Evolutionary conservation across 2,797 vertebrate species (phyloP).

Genomic region (Pempheris klunzingeri): DNA sequence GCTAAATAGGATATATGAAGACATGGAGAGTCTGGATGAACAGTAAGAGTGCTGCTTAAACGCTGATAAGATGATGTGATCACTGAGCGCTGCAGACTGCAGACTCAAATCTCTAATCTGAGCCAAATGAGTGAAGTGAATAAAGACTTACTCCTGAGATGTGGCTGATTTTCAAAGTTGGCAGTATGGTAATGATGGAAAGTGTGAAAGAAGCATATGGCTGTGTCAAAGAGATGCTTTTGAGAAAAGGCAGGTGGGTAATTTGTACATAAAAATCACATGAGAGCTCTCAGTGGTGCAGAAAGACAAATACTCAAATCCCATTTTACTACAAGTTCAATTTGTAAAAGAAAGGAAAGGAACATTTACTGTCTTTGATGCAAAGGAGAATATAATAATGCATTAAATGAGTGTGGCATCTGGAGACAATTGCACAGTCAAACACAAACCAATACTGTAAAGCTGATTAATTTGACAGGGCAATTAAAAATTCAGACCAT

Average conservation of each 20-base stretch:
- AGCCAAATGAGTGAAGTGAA: conserved; percentile 2
- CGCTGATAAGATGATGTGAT: neutral
- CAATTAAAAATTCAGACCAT: conserved; percentile 14
- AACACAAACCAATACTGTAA: neutral
- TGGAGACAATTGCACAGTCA: neutral
- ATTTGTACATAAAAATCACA: conserved; percentile 2
- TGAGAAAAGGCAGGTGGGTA: neutral
- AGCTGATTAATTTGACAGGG: neutral
- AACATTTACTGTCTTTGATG: neutral
- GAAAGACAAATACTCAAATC: conserved; percentile 12
- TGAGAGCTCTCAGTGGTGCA: neutral
- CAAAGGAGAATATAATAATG: conserved; percentile 6
- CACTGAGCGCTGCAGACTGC: neutral
- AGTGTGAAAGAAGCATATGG: neutral
- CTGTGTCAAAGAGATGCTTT: conserved; percentile 1
- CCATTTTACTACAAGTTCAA: neutral
- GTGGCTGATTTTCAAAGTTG: neutral
- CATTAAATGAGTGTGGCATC: neutral
- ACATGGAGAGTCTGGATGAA: neutral
- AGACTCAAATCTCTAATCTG: neutral
- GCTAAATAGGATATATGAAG: neutral
- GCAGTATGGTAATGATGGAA: conserved; percentile 11
- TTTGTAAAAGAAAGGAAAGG: conserved; percentile 1
- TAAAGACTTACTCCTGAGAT: neutral
- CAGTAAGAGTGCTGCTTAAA: neutral